phyloP scores from a whole-genome alignment of 2,888 invertebrate species.

The Euplexia lucipara region DNA sequence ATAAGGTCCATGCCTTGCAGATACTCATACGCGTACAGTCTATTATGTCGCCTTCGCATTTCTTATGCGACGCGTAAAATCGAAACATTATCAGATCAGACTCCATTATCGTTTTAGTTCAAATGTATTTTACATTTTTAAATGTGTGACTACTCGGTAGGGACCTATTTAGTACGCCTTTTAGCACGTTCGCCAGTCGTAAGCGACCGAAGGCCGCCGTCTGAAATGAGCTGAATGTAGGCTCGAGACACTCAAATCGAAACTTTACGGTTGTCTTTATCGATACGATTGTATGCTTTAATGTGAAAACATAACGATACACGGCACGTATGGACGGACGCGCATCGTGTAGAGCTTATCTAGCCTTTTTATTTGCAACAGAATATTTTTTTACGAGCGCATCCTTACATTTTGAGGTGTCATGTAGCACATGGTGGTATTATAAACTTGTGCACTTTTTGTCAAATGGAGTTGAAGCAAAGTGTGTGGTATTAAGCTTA shows the following conservation, averaged over 20 bases:
- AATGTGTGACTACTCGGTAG: conserved; percentile 68
- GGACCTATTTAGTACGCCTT: conserved; percentile 69
- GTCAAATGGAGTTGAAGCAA: conserved; percentile 21
- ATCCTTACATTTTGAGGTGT: conserved; percentile 49
- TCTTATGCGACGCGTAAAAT: conserved; percentile 69
- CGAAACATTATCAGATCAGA: conserved; percentile 74
- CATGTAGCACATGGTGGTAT: conserved; percentile 29
- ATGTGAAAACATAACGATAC: conserved; percentile 76
- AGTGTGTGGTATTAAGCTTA: conserved; percentile 36
- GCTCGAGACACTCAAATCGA: conserved; percentile 80
- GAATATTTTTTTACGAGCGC: conserved; percentile 65
- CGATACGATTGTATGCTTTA: conserved; percentile 76
- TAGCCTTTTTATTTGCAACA: conserved; percentile 74
- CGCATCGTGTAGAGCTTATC: conserved; percentile 74
- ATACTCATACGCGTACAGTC: conserved; percentile 54
- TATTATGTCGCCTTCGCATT: conserved; percentile 67
- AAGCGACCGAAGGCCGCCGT: conserved; percentile 67
- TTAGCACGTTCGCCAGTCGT: conserved; percentile 70
- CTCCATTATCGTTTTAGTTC: conserved; percentile 75
- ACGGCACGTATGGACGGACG: conserved; percentile 71
- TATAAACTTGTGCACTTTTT: conserved; percentile 36
- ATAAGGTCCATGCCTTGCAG: conserved; percentile 52
- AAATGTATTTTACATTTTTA: conserved; percentile 76
- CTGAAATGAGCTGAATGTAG: conserved; percentile 75
- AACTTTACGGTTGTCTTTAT: conserved; percentile 85